Evolutionary conservation across 2,113 vertebrate genomes (phyloP).

Genomic region (Ameiurus melas): DNA sequence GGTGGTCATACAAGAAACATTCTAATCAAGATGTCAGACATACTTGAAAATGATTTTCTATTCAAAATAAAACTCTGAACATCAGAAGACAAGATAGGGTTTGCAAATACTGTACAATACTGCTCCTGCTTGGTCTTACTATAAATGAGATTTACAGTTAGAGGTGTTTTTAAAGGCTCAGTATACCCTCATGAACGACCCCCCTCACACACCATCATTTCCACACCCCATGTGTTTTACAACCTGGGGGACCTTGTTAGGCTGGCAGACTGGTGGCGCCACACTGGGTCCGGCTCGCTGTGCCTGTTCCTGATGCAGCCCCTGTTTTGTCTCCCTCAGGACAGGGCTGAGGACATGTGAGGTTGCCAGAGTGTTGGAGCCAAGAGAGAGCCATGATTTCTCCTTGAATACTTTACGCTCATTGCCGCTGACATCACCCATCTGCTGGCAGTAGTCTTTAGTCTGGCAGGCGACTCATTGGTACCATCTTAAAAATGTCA

Average conservation of each 20-base stretch:
- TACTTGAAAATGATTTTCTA: constrained; percentile 8
- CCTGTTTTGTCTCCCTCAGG: constrained; percentile 38
- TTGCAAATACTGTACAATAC: background rate
- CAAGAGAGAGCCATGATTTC: constrained; percentile 26
- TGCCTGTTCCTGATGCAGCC: constrained; percentile 41
- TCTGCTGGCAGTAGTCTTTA: constrained; percentile 40
- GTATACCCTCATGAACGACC: constrained; percentile 3
- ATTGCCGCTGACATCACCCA: constrained; percentile 48
- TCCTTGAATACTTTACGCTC: constrained; percentile 37
- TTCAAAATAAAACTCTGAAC: constrained; percentile 20
- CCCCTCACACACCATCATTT: constrained; percentile 36
- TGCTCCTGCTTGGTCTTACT: constrained; percentile 29
- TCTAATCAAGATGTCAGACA: constrained; percentile 1
- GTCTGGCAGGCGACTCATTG: constrained; percentile 46
- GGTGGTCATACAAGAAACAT: background rate
- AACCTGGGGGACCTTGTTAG: constrained; percentile 61
- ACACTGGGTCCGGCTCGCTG: constrained; percentile 37
- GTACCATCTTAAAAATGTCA: constrained; percentile 48
- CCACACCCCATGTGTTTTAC: constrained; percentile 52
- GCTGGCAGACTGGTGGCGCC: constrained; percentile 52
- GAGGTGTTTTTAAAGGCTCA: constrained; percentile 42
- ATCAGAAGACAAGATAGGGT: constrained; percentile 7
- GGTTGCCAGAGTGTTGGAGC: constrained; percentile 28
- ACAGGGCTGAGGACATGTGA: constrained; percentile 7
- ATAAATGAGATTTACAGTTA: constrained; percentile 49